Evolutionary conservation across 2,113 vertebrate species (phyloP), one percentile per base, ranked within the genome.

Genomic region (Neotoma lepida): DNA sequence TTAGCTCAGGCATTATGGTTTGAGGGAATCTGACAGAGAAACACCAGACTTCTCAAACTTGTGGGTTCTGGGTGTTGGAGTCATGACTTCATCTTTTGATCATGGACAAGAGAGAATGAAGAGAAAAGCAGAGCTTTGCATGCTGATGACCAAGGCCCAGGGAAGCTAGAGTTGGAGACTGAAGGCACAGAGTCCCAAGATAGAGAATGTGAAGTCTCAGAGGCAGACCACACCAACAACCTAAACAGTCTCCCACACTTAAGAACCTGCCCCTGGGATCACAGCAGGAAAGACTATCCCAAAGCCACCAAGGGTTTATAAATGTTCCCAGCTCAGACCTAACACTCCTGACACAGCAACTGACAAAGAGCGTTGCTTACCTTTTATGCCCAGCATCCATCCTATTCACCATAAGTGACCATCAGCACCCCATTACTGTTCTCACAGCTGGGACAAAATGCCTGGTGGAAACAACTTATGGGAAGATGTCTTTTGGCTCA

Each of bases 331-430:
- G 33, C 39, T 33, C 54, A 39, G 20, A 18, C 66, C 61, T 26
- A 24, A 1, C 26, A 18, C 44, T 70, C 39, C 80, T 86, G 68
- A 51, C 39, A 9, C 33, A 41, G 18, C 26, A 13, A 24, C 24
- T n/a, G 4, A 3, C 14, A 26, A 28, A 0, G 26, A 78, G 26
- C 51, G 17, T 18, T 0, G 0, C 4, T 12, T 44, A 13, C 17
- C 20, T 66, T 81, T 28, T 39, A 22, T 39, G 76, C 26, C 58
- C 44, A 41, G 22, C 12, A 13, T 63, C 3, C 30, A 0, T 51
- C 61, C 33, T 41, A 17, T 68, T 30, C 28, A 14, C 3, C 14
- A 17, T 6, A 15, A 82, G 39, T 63, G 51, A 20, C 39, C 33
- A 22, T 17, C 39, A 1, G 17, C 39, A 17, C n/a, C 44, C 39